These are phyloP conservation scores for Philotrypesis tridentata DNA, from an alignment of 1,140 invertebrate species.

Conservation along the genomic window DNA sequence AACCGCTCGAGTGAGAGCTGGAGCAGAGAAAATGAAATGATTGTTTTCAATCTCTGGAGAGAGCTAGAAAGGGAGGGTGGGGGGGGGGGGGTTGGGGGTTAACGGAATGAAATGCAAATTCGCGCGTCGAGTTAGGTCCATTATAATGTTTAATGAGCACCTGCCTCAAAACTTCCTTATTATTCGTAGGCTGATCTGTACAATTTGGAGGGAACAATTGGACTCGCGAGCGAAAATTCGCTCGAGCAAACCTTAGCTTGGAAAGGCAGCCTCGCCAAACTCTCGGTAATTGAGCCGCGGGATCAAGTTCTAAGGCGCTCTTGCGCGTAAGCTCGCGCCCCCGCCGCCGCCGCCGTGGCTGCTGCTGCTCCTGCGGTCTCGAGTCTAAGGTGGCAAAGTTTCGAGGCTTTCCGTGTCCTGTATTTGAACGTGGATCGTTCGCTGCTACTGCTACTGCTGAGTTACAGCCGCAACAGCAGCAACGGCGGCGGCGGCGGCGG, in stretches of 20 bases:
- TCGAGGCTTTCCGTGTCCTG: conserved; percentile 39
- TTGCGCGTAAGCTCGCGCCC: too few relatives aligned
- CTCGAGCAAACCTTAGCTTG: conserved; percentile 8
- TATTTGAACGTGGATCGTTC: conserved; percentile 22
- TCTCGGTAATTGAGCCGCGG: conserved; percentile 46
- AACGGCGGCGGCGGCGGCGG: too few relatives aligned
- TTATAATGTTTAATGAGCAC: conserved; percentile 48
- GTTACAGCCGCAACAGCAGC: conserved; percentile 8
- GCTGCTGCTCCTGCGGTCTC: background rate
- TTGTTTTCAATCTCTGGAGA: conserved; percentile 37
- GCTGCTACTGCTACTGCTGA: conserved; percentile 13
- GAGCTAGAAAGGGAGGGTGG: background rate
- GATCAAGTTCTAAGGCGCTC: conserved; percentile 41
- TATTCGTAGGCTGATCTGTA: conserved; percentile 40
- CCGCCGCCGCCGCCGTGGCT: background rate
- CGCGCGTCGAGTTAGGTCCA: conserved; percentile 36
- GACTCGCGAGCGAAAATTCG: conserved; percentile 35
- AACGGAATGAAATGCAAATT: conserved; percentile 41
- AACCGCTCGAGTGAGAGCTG: background rate
- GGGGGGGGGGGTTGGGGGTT: background rate
- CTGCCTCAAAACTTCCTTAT: conserved; percentile 44
- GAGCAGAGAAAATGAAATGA: conserved; percentile 33
- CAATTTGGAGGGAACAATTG: conserved; percentile 41
- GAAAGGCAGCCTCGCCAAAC: conserved; percentile 12
- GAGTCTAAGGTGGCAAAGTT: conserved; percentile 40